Evolutionary conservation across 2,113 vertebrate species (phyloP), one percentile per base, ranked within the genome.

Genomic region (Toxostoma redivivum): DNA sequence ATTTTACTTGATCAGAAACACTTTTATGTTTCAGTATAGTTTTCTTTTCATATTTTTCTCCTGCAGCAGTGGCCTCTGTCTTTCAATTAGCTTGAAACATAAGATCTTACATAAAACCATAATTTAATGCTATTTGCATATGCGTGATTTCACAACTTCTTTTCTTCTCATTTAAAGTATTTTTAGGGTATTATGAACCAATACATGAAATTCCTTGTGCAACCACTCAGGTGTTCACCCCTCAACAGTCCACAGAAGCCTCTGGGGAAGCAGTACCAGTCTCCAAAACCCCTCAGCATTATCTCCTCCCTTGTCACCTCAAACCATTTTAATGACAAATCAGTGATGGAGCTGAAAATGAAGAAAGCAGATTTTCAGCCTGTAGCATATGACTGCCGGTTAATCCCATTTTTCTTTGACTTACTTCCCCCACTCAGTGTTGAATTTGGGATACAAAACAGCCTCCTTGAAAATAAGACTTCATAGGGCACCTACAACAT

Each of bases 1-100:
- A 96, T 94, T 97, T 94, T 69, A 82, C 80, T 77, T 94, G 93
- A 97, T 97, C 90, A 93, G 82, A 97, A 95, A 92, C 84, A 88
- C 80, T 94, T 95, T 96, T 61, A 86, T 96, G 92, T 92, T 97
- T 96, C 57, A 65, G 67, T 45, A 53, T n/a, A 79, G 71, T 65
- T 91, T 94, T 74, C 80, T 94, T 94, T 90, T 69, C 64, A 89
- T 23, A 58, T 62, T 96, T 97, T 95, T 86, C 67, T 96, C 84
- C 79, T 94, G 85, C 62, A 60, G 67, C 86, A 84, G 66, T 69
- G 66, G 87, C 64, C 92, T 96, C 97, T 92, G 38, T 96, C 96
- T 94, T 96, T 92, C 83, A 94, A 91, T 85, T 86, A 79, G 92
- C 56, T 87, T 85, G 69, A 95, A 97, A 94, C 80, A 83, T 72